phyloP scores from a whole-genome alignment of 2,888 invertebrate species.

The Drosophila villosipedis region DNA sequence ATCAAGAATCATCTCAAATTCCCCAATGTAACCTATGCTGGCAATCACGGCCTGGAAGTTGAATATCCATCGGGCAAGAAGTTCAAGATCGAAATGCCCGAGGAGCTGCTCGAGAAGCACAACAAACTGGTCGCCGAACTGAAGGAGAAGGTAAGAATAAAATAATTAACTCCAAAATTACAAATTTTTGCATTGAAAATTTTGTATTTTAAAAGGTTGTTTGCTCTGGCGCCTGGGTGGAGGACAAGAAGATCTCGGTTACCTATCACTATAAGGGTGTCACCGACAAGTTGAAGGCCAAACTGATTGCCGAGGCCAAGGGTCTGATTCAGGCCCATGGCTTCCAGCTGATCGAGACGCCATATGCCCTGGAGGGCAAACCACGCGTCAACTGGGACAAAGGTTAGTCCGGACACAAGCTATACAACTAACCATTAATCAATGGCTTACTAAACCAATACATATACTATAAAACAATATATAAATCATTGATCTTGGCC shows the following conservation, averaged over 20 bases:
- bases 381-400: conserved; percentile 93
- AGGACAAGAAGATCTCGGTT: conserved; percentile 90
- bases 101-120: conserved; percentile 89
- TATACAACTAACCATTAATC: conserved; percentile 15
- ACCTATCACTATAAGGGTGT: conserved; percentile 91
- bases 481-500: conserved; percentile 43
- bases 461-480: conserved; percentile 6
- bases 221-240: conserved; percentile 91
- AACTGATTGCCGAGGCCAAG: conserved; percentile 88
- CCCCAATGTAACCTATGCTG: conserved; percentile 89
- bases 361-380: conserved; percentile 91
- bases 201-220: conserved; percentile 86
- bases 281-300: conserved; percentile 87
- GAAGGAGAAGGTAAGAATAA: conserved; percentile 87
- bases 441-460: conserved; percentile 4
- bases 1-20: conserved; percentile 89
- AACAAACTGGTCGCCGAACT: conserved; percentile 88
- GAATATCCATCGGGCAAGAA: conserved; percentile 91
- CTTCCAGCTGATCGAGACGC: conserved; percentile 89
- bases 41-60: conserved; percentile 91
- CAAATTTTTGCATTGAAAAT: background rate
- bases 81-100: conserved; percentile 91
- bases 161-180: too few species aligned
- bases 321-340: conserved; percentile 89
- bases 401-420: conserved; percentile 85